A percentile compares a stretch with the other conserved stretches of the same genome.
These are phyloP conservation scores for Centropus unirufus DNA, from an alignment of 2,113 vertebrate species.

Conservation along the genomic window DNA sequence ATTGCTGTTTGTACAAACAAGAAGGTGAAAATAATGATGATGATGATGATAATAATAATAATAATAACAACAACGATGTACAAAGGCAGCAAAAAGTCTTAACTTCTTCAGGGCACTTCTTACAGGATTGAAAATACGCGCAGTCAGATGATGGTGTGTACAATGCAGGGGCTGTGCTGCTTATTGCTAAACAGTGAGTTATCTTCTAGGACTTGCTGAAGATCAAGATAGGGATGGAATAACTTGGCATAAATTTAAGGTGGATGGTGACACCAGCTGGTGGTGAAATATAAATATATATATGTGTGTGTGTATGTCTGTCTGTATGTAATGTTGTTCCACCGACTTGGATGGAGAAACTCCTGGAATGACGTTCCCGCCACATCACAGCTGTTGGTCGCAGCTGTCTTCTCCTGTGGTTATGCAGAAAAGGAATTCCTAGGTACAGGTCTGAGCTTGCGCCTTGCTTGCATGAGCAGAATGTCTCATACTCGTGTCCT, in stretches of 20 bases:
- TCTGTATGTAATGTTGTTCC: neutral
- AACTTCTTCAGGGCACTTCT: neutral
- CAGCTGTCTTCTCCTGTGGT: neutral
- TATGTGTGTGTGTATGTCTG: neutral
- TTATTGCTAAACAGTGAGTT: neutral
- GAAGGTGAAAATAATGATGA: neutral
- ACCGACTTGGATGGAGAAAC: neutral
- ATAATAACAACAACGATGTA: neutral
- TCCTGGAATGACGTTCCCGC: neutral
- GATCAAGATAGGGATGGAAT: neutral
- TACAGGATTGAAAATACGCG: neutral
- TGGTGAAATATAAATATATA: neutral
- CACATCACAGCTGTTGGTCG: neutral
- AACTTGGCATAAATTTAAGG: slow-evolving; percentile 4
- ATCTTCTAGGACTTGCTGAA: neutral
- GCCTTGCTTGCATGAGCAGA: neutral
- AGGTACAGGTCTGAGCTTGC: neutral
- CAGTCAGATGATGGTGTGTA: neutral
- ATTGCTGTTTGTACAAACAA: neutral
- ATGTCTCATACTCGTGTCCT: neutral
- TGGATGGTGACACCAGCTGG: slow-evolving; percentile 28
- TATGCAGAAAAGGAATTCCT: neutral
- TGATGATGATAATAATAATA: too few species aligned
- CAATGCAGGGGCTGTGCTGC: neutral
- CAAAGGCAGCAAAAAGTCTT: neutral